A percentile compares a stretch with the other conserved stretches of the same genome.
Conservation (phyloP, 2,797 vertebrate genomes). For the Pseudocheirus occidentalis region DNA sequence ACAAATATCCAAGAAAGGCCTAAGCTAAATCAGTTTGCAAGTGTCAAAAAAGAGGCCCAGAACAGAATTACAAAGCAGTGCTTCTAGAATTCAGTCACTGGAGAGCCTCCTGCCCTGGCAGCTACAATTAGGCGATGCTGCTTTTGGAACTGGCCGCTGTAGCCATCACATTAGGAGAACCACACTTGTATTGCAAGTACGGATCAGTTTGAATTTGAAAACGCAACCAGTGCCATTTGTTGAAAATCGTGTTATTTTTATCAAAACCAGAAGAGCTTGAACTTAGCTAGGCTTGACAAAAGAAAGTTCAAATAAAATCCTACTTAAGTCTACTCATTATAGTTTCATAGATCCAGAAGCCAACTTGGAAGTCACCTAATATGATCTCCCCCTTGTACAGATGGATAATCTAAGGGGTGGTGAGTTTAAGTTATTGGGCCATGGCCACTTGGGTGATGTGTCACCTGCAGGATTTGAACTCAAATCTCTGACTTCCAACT, state of each 20-base stretch:
- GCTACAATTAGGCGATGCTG: constrained; percentile 12
- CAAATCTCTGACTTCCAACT: background rate
- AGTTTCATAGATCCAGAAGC: background rate
- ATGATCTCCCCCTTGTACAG: too few relatives aligned
- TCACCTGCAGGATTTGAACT: background rate
- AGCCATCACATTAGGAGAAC: background rate
- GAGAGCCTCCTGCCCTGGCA: constrained; percentile 28
- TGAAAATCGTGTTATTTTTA: background rate
- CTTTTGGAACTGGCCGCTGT: constrained; percentile 8
- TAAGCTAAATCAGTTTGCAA: background rate
- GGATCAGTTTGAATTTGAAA: background rate
- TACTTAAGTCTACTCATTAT: background rate
- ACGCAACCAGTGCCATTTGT: background rate
- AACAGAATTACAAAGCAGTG: background rate
- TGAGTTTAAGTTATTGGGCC: background rate
- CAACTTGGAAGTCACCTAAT: background rate
- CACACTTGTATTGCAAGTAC: background rate
- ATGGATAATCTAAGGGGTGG: background rate
- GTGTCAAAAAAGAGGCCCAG: background rate
- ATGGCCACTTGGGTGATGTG: background rate
- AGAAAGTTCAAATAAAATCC: background rate
- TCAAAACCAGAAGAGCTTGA: background rate
- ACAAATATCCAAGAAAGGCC: background rate
- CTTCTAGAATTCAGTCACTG: constrained; percentile 18
- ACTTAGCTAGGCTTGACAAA: background rate